These are phyloP conservation scores for Tetheella fluctuosa DNA, from an alignment of 2,888 invertebrate genomes.

Conservation along the genomic window DNA sequence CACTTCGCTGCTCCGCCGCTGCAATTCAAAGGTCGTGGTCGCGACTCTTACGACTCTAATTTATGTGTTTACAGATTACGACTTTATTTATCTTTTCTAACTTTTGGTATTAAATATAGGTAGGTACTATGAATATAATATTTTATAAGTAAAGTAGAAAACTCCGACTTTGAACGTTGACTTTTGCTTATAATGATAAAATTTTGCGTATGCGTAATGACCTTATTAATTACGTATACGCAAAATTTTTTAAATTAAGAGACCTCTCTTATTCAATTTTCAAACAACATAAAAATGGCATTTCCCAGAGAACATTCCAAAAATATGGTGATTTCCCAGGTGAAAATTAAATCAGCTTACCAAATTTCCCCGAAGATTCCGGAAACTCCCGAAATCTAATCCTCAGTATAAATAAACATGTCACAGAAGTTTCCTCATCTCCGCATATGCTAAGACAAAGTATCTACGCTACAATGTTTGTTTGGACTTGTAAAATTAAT, in stretches of 20 bases:
- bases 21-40: slow-evolving; percentile 51
- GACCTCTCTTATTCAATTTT: neutral
- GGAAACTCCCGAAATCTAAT: slow-evolving; percentile 47
- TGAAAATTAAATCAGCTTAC: slow-evolving; percentile 48
- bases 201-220: too few species aligned
- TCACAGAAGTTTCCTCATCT: slow-evolving; percentile 60
- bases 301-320: slow-evolving; percentile 15
- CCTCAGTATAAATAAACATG: slow-evolving; percentile 51
- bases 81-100: slow-evolving; percentile 41
- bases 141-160: too few species aligned
- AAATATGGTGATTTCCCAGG: slow-evolving; percentile 50
- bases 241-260: neutral
- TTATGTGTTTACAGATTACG: slow-evolving; percentile 52
- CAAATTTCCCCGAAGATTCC: slow-evolving; percentile 58
- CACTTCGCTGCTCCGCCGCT: slow-evolving; percentile 29
- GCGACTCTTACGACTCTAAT: slow-evolving; percentile 49
- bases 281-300: neutral
- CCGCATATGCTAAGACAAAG: slow-evolving; percentile 40
- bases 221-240: too few species aligned
- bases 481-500: slow-evolving; percentile 17
- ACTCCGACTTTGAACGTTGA: neutral
- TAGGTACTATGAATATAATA: slow-evolving; percentile 25
- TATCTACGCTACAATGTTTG: slow-evolving; percentile 39
- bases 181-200: neutral
- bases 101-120: slow-evolving; percentile 38